phyloP scores from a whole-genome alignment of 2,797 vertebrate species.

The Buphagus erythrorhynchus region DNA sequence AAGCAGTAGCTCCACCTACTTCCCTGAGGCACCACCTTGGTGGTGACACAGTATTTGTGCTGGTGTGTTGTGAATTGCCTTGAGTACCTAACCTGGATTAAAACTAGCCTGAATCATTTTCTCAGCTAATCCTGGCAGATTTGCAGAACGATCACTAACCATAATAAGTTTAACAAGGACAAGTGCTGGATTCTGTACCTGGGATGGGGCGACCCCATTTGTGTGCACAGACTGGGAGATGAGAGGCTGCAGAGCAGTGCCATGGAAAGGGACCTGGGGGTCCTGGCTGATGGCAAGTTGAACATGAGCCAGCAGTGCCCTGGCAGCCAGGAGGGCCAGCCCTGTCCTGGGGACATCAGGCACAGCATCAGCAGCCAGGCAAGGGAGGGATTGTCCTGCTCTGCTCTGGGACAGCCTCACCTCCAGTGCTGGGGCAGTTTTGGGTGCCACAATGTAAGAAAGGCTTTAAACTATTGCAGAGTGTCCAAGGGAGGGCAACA shows the following conservation, averaged over 20 bases:
- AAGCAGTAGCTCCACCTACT: not conserved
- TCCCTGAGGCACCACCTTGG: not conserved
- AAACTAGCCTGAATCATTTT: not conserved
- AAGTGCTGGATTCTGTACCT: not conserved
- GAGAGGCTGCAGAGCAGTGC: not conserved
- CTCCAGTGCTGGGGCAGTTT: not conserved
- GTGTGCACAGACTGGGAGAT: not conserved
- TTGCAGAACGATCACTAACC: not conserved
- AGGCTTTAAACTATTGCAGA: not conserved
- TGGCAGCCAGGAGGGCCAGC: not conserved
- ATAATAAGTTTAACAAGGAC: not conserved
- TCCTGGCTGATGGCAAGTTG: fast-evolving
- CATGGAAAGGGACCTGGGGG: fast-evolving
- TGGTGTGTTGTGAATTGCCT: not conserved
- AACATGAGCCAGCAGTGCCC: not conserved
- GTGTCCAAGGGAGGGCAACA: not conserved
- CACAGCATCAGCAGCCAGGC: fast-evolving
- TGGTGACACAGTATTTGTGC: not conserved
- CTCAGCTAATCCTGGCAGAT: not conserved
- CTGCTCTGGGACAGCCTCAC: not conserved
- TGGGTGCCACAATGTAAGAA: not conserved
- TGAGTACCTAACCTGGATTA: not conserved
- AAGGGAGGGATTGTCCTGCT: not conserved
- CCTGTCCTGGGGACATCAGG: not conserved
- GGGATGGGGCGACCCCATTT: not conserved